Base-by-base conservation (phyloP, 2,888 invertebrate species). In the Rhyacophila evoluta region DNA sequence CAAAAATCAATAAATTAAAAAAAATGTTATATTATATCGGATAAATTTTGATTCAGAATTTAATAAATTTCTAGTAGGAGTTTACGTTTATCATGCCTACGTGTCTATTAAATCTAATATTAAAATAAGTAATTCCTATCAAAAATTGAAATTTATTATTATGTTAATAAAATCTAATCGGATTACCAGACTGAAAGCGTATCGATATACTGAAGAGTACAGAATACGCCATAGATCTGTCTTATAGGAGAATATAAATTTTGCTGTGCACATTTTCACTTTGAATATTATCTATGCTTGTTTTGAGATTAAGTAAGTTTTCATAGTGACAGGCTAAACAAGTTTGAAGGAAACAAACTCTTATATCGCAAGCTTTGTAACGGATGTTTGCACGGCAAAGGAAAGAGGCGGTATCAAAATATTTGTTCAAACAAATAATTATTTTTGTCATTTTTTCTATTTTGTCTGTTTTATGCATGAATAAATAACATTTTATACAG, bases 311-410 rank as follows among this genome's bases (percentile, higher is more conserved):
- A 55, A 55, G 55, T 25, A 55, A 55, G 55, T 55, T 55, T 55
- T 55, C 55, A 55, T 19, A 55, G 25, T 55, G 55, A 55, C 55
- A 55, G 25, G 55, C 55, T 19, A 19, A 55, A 55, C 55, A 55
- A 55, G 55, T 55, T 55, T 55, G 55, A 19, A 55, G 55, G 55
- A 55, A 55, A 25, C 55, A 19, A 55, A 55, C 55, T 25, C 55
- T 55, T 55, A 19, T 55, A 55, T 55, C 55, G 19, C 25, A 19
- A 19, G 19, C 25, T 19, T 55, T 55, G 19, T 25, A 19, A 19
- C 55, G 55, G 55, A 55, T 55, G 55, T 55, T 55, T 55, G 55
- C 55, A 55, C 55, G 55, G 55, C 10, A 55, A 55, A 55, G 55
- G 19, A 55, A 55, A 55, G 55, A 55, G 55, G 19, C 55, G 6